Evolutionary conservation across 2,113 vertebrate species (phyloP).

Genomic region (Alosa alosa): DNA sequence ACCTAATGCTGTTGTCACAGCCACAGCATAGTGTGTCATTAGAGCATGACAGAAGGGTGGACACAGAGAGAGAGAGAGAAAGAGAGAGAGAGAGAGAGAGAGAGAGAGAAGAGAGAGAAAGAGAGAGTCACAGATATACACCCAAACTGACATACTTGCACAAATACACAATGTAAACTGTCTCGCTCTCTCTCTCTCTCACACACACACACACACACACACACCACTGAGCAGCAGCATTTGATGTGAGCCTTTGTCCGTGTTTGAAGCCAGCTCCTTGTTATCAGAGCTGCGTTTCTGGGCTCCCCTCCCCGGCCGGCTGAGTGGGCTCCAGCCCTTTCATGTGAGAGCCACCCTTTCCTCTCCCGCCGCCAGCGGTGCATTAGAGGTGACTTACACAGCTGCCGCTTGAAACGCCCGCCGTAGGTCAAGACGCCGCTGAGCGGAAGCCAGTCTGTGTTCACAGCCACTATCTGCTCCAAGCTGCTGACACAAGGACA

Average conservation of each 20-base stretch:
- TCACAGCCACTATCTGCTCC: neutral
- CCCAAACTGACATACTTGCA: constrained; percentile 13
- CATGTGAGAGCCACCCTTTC: constrained; percentile 75
- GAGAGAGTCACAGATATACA: constrained; percentile 46
- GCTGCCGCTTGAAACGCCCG: constrained; percentile 63
- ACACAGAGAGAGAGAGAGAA: constrained; percentile 27
- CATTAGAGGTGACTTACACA: constrained; percentile 64
- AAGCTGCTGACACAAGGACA: neutral
- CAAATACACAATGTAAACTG: constrained; percentile 9
- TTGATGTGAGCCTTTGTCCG: constrained; percentile 84
- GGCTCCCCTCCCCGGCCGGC: constrained; percentile 82
- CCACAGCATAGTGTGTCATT: constrained; percentile 67
- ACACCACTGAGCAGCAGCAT: constrained; percentile 64
- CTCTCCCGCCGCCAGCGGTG: constrained; percentile 58
- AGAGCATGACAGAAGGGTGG: constrained; percentile 57
- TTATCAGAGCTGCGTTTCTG: constrained; percentile 83
- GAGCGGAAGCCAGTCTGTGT: neutral
- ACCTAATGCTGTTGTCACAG: constrained; percentile 65
- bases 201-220: constrained; percentile 47
- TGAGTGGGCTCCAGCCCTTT: constrained; percentile 82
- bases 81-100: neutral
- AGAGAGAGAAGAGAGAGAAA: neutral
- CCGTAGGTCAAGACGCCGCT: constrained; percentile 50
- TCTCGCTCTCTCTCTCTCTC: constrained; percentile 50
- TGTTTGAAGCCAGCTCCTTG: constrained; percentile 87